Base-by-base conservation (phyloP, 37 sponge, comb jelly and placozoan species). In the Aplysina aerophoba region DNA sequence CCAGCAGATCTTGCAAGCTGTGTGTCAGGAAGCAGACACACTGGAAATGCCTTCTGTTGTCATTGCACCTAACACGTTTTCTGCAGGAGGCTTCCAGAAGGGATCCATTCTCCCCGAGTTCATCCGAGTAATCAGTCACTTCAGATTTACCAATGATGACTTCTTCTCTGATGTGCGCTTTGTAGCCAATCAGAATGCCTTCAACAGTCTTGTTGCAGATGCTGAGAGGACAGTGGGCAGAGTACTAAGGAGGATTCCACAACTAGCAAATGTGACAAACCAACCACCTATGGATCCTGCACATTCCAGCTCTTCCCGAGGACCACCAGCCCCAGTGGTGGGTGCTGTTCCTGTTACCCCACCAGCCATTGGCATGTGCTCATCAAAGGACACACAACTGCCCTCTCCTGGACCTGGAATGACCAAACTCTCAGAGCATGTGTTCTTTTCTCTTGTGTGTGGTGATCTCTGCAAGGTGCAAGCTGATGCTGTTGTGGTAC, bases 1-100 rank as follows among this genome's bases (percentile, higher is more conserved):
- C 50, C 78, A 75, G 25, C 78, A 75, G 78, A 50, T 75, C 78
- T 50, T 75, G n/a, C 78, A 75, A 16, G 37, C 38, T 53, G 78
- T 75, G 78, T 75, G 33, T 54, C 37, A 75, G 78, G 78, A 75
- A 41, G 78, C 78, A 53, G 78, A 75, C 78, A 75, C 78, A 24
- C 40, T 75, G 78, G 78, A 75, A 54, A 75, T 75, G 78, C 78
- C 78, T 2, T 21, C 53, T 53, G 78, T 75, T 53, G 78, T 54
- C 25, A 75, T 75, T n/a, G 53, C 53, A 75, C 78, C 78, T 4
- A 75, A 31, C 5, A 75, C 53, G 14, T 75, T 75, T 40, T 39
- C 50, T 4, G 22, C 41, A 4, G 78, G 78, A 4, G 78, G 78
- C 37, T 75, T 75, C 78, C 21, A 31, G 20, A 40, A 24, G 53